Evolutionary conservation across 92 coral and sea anemone genomes (phyloP).

Genomic region (Zoanthus gigantus): DNA sequence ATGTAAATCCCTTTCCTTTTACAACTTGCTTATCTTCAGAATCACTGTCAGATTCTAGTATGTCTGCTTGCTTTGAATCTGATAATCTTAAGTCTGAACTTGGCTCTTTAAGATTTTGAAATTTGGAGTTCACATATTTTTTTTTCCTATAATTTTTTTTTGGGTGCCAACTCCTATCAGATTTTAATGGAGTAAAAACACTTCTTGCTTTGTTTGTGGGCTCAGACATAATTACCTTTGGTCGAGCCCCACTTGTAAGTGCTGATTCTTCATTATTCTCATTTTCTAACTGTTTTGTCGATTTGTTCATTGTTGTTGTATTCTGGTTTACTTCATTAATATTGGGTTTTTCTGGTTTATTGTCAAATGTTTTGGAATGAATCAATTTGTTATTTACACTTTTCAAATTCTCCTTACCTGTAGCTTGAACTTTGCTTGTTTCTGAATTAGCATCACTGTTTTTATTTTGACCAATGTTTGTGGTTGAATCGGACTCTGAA

Average conservation of each 20-base stretch:
- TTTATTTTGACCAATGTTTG: background rate
- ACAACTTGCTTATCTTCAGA: slow-evolving; percentile 20
- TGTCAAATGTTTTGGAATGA: background rate
- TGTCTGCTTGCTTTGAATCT: background rate
- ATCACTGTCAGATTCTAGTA: background rate
- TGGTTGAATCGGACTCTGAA: background rate
- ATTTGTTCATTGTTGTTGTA: background rate
- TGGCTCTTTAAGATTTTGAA: slow-evolving; percentile 21
- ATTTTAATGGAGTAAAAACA: background rate
- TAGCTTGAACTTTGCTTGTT: background rate
- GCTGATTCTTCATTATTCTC: background rate
- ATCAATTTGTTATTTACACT: background rate
- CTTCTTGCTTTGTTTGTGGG: slow-evolving; percentile 10
- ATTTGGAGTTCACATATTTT: slow-evolving; percentile 30
- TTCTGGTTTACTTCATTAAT: background rate
- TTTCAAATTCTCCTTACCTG: background rate
- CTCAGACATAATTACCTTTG: slow-evolving; percentile 2
- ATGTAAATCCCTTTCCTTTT: slow-evolving; percentile 30
- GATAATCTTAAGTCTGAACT: background rate
- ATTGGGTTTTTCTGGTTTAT: background rate
- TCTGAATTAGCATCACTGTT: background rate
- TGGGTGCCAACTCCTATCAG: slow-evolving; percentile 24
- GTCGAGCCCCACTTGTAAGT: slow-evolving; percentile 12
- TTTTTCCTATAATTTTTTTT: slow-evolving; percentile 22
- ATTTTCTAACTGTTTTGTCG: background rate